Conservation (phyloP, 2,113 vertebrate species). For the Nanorana parkeri region DNA sequence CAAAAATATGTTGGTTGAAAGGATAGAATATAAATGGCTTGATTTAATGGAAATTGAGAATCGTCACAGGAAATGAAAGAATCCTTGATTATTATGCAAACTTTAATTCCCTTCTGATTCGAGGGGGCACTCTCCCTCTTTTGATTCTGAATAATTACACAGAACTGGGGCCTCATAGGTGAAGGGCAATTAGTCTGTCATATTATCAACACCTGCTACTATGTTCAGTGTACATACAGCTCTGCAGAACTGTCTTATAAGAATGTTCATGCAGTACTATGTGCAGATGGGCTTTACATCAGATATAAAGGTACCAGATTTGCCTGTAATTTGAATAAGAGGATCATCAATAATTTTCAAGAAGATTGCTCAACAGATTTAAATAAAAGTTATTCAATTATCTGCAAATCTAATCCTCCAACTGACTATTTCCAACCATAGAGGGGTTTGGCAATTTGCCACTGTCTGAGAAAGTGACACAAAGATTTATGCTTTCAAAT, state of each 20-base stretch:
- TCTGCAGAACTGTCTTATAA: not conserved
- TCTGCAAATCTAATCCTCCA: slow-evolving; percentile 42
- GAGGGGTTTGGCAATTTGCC: not conserved
- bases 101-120: slow-evolving; percentile 23
- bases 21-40: slow-evolving; percentile 32
- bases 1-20: slow-evolving; percentile 27
- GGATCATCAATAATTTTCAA: not conserved
- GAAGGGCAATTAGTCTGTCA: slow-evolving; percentile 3
- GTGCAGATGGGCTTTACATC: not conserved
- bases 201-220: slow-evolving; percentile 20
- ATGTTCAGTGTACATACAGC: not conserved
- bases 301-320: slow-evolving; percentile 33
- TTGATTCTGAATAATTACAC: slow-evolving; percentile 15
- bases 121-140: slow-evolving; percentile 13
- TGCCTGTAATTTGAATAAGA: slow-evolving; percentile 35
- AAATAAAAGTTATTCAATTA: slow-evolving; percentile 31
- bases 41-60: slow-evolving; percentile 47
- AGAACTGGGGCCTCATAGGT: slow-evolving; percentile 16
- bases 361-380: slow-evolving; percentile 29
- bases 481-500: not conserved
- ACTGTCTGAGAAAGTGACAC: not conserved
- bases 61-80: slow-evolving; percentile 34
- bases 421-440: not conserved
- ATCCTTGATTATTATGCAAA: slow-evolving; percentile 45
- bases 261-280: not conserved